Conservation (phyloP, 2,113 vertebrate species). For the Thamnophis sirtalis region DNA sequence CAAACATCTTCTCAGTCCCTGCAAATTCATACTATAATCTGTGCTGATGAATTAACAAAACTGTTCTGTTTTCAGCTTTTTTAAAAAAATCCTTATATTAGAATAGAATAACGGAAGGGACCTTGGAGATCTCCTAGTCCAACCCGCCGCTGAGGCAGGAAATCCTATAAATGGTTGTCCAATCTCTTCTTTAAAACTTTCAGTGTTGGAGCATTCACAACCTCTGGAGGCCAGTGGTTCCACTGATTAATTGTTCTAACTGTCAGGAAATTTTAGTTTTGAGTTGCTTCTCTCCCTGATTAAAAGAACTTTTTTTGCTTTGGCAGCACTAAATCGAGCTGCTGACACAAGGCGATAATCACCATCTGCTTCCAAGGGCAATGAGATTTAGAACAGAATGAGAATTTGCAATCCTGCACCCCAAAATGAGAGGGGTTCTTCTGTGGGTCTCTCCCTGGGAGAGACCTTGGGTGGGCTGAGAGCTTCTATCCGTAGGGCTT, state of each 20-base stretch:
- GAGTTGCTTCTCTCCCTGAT: no score
- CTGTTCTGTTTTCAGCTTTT: neutral
- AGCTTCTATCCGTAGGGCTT: neutral
- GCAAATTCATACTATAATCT: neutral
- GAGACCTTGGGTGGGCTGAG: neutral
- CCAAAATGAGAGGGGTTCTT: neutral
- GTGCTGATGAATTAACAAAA: neutral
- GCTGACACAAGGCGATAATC: neutral
- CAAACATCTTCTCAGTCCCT: neutral
- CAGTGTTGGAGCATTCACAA: no score
- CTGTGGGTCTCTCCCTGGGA: neutral
- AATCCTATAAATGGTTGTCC: no score
- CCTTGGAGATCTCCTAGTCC: no score
- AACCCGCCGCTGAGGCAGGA: no score
- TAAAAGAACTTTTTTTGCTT: neutral
- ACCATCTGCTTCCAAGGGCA: neutral
- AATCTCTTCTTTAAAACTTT: no score
- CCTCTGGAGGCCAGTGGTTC: no score
- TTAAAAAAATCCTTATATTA: neutral
- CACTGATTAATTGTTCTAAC: no score
- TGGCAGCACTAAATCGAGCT: neutral
- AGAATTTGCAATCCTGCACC: neutral
- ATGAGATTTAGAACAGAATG: neutral
- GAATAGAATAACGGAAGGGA: no score
- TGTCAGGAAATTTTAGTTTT: no score